Conservation (phyloP, 2,113 vertebrate species). For the Porphyrio hochstetteri region DNA sequence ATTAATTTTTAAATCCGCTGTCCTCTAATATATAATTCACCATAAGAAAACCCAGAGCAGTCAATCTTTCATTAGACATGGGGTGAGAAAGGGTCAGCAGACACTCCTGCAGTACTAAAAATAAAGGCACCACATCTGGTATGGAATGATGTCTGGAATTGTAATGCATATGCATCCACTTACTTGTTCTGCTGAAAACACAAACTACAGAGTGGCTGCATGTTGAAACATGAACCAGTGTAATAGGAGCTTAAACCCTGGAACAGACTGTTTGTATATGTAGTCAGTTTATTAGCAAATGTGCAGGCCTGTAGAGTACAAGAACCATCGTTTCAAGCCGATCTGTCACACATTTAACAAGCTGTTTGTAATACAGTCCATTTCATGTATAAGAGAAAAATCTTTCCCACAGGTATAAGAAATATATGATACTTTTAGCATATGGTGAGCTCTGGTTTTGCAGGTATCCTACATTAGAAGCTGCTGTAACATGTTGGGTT, state of each 20-base stretch:
- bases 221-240: constrained; percentile 76
- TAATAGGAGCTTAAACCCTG: constrained; percentile 80
- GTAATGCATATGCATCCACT: constrained; percentile 78
- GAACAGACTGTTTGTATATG: constrained; percentile 78
- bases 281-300: constrained; percentile 70
- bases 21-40: constrained; percentile 77
- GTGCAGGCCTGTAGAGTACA: constrained; percentile 53
- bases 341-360: constrained; percentile 72
- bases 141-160: constrained; percentile 80
- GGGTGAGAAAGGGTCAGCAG: constrained; percentile 83
- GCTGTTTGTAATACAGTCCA: constrained; percentile 73
- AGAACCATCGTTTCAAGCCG: constrained; percentile 45
- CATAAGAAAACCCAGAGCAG: constrained; percentile 75
- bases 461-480: not conserved
- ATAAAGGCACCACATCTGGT: constrained; percentile 83
- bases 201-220: constrained; percentile 48
- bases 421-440: constrained; percentile 31
- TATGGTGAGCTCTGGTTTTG: constrained; percentile 10
- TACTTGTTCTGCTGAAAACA: constrained; percentile 75
- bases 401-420: constrained; percentile 48
- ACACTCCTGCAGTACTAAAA: constrained; percentile 79
- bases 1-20: constrained; percentile 80
- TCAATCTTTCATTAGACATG: constrained; percentile 85
- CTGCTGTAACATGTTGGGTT: not conserved
- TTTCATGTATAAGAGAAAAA: constrained; percentile 56